These are phyloP conservation scores for Sesia bembeciformis DNA, from an alignment of 2,888 invertebrate genomes.

Conservation along the genomic window DNA sequence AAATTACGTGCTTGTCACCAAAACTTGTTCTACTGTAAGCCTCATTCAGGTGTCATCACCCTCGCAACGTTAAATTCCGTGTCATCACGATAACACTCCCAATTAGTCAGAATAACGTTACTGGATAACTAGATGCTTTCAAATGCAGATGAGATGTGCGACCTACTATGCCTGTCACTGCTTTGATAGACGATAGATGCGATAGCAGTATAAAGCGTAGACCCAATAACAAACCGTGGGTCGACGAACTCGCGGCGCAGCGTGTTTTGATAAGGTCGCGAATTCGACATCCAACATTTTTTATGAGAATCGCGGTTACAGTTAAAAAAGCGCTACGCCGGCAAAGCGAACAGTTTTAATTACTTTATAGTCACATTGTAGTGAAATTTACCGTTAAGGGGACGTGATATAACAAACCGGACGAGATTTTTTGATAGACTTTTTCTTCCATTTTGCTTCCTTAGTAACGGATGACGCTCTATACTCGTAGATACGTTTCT, in stretches of 20 bases:
- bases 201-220: not conserved
- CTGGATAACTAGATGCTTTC: not conserved
- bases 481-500: no score
- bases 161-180: not conserved
- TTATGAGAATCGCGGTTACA: conserved; percentile 44
- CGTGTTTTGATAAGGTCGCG: conserved; percentile 61
- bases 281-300: conserved; percentile 47
- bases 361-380: conserved; percentile 60
- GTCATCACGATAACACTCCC: not conserved
- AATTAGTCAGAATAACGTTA: not conserved
- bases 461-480: no score
- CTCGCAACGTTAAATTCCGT: conserved; percentile 7
- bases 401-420: conserved; percentile 43
- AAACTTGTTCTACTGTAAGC: conserved; percentile 38
- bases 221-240: conserved; percentile 25
- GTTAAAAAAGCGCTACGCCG: conserved; percentile 51
- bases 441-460: no score
- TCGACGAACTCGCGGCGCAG: conserved; percentile 34
- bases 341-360: conserved; percentile 64
- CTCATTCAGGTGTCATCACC: conserved; percentile 34
- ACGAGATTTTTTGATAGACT: no score
- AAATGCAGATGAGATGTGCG: not conserved
- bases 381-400: conserved; percentile 60
- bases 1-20: conserved; percentile 44
- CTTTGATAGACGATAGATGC: not conserved